phyloP scores from a whole-genome alignment of 2,797 vertebrate genomes.

The Sciurus carolinensis region DNA sequence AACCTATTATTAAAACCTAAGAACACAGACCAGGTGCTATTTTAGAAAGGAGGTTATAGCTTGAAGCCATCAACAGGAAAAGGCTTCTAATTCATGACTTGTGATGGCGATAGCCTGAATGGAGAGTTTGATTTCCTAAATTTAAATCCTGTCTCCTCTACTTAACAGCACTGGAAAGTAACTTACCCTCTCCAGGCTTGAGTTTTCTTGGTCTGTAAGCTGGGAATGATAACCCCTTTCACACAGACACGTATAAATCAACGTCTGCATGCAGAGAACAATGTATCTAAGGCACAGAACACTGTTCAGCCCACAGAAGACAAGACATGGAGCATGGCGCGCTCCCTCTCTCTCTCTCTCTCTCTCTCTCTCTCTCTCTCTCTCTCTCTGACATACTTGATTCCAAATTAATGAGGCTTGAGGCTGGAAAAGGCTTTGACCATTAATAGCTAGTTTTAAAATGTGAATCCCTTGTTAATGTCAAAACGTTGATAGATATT shows the following conservation, averaged over 20 bases:
- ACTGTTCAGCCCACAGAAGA: background rate
- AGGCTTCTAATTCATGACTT: background rate
- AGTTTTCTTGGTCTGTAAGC: background rate
- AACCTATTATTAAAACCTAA: background rate
- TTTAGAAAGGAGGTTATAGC: background rate
- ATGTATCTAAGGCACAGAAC: background rate
- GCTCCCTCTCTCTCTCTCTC: background rate
- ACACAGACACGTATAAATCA: background rate
- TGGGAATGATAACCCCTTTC: background rate
- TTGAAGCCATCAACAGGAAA: background rate
- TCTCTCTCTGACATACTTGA: background rate
- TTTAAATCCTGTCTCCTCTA: background rate
- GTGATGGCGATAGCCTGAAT: background rate
- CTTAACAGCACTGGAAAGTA: slow-evolving; percentile 7
- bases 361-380: background rate
- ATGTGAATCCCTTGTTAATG: background rate
- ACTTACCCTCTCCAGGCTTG: background rate
- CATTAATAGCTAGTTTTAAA: background rate
- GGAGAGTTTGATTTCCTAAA: slow-evolving; percentile 46
- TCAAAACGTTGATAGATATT: slow-evolving; percentile 13
- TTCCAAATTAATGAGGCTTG: slow-evolving; percentile 13
- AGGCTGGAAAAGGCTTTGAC: background rate
- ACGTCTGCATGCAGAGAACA: background rate
- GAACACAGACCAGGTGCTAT: background rate
- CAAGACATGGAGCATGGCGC: background rate